Evolutionary conservation across 2,888 invertebrate species (phyloP).

Genomic region (Standfussiana lucernea): DNA sequence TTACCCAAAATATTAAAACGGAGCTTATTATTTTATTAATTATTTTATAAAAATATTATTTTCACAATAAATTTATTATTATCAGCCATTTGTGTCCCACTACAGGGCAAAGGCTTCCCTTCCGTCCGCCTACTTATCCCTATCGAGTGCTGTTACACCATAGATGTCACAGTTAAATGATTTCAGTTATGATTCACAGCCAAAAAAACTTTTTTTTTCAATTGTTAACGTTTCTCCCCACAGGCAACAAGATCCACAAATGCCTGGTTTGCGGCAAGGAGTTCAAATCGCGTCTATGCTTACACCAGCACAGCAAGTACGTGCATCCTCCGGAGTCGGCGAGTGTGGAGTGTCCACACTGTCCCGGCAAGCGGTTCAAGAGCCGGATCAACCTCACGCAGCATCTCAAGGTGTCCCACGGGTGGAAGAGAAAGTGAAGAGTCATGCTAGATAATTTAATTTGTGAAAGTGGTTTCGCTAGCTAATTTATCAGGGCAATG

Average conservation of each 20-base stretch:
- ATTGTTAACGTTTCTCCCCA: not conserved
- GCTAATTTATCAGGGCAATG: no score
- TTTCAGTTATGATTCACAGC: no score
- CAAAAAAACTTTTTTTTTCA: not conserved
- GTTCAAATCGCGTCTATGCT: conserved; percentile 73
- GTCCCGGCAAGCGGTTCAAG: conserved; percentile 73
- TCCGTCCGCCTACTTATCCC: no score
- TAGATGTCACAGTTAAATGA: no score
- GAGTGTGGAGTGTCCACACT: conserved; percentile 71
- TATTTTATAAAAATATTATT: no score
- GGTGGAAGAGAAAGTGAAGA: conserved; percentile 43
- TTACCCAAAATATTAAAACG: no score
- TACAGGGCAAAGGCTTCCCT: no score
- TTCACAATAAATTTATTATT: no score
- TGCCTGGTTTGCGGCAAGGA: conserved; percentile 71
- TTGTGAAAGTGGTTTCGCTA: no score
- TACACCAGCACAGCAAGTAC: conserved; percentile 75
- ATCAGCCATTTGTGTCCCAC: no score
- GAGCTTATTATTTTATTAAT: no score
- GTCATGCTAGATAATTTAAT: not conserved
- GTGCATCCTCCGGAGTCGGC: conserved; percentile 75
- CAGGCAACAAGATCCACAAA: conserved; percentile 72
- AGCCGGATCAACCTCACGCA: conserved; percentile 72
- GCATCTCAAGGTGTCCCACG: conserved; percentile 72
- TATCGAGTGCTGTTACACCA: no score